These are phyloP conservation scores for Oreochromis spilurus DNA, from an alignment of 2,113 vertebrate genomes.

Conservation along the genomic window DNA sequence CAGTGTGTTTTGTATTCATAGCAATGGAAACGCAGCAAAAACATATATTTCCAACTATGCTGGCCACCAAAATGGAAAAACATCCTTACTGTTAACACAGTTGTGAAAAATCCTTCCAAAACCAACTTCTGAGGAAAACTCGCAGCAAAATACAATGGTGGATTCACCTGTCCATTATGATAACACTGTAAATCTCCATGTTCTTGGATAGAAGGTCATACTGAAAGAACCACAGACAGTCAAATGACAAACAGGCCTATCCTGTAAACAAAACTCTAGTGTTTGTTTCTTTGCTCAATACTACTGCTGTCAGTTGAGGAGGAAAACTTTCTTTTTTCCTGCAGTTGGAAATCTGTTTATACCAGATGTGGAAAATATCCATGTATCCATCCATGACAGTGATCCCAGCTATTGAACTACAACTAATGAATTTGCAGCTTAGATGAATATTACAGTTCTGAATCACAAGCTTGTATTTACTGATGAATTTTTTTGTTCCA, in stretches of 20 bases:
- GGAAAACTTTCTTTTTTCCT: not conserved
- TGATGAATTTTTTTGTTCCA: not conserved
- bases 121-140: not conserved
- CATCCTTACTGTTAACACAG: not conserved
- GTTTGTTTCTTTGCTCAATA: not conserved
- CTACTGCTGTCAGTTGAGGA: not conserved
- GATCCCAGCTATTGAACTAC: not conserved
- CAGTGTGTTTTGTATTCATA: constrained; percentile 24
- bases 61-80: not conserved
- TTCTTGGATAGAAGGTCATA: not conserved
- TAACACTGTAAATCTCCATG: not conserved
- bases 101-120: not conserved
- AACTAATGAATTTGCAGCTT: not conserved
- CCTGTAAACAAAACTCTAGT: not conserved
- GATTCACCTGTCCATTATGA: too few species aligned
- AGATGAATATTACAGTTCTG: not conserved
- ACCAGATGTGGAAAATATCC: not conserved
- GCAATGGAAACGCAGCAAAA: not conserved
- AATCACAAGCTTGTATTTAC: not conserved
- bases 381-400: not conserved
- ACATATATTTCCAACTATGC: not conserved
- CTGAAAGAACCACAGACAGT: not conserved
- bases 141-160: too few species aligned
- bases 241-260: not conserved
- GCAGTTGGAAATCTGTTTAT: not conserved